Evolutionary conservation across 2,113 vertebrate genomes (phyloP), one percentile per base, ranked within the genome.

Genomic region (Ancistrus triradiatus): DNA sequence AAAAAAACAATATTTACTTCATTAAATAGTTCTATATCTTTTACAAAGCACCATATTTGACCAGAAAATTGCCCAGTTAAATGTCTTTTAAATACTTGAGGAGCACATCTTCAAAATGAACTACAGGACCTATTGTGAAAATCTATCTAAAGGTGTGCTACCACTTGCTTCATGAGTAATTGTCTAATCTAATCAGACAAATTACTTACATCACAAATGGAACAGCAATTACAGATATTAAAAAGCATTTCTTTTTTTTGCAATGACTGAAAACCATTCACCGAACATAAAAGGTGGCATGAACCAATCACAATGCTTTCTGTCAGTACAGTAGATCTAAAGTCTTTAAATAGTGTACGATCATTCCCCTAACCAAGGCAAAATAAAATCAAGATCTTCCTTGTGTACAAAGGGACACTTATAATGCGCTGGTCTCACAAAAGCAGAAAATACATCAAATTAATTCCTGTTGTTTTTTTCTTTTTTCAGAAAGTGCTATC

Each of bases 1-100:
- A 52, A 25, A 40, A 57, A 50, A 35, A 69, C 25, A 69, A 59
- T 43, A 52, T 65, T 63, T 59, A 47, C 38, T 49, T 69, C 28
- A 69, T 74, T 65, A 60, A 69, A 73, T 69, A 60, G 49, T 64
- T 61, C 31, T 73, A 73, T 68, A 65, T 66, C 43, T 69, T 74
- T 61, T 66, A 65, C 55, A 74, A 74, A 74, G 72, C 72, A 74
- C 72, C 72, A 66, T 74, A 69, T 62, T 74, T 56, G 61, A 73
- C 60, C 57, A 47, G n/a, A 22, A 59, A 58, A 59, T 73, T 63
- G 59, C 65, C 47, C 48, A 73, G 55, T 56, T 68, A 61, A 60
- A 69, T 65, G 66, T 62, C 57, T 73, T 53, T 43, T 69, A 69
- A 69, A 74, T 74, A 74, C 72, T 69, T 57, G 25, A 72, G 53